Evolutionary conservation across 1,140 invertebrate species (phyloP), one percentile per base, ranked within the genome.

Genomic region (Pogonomyrmex barbatus): DNA sequence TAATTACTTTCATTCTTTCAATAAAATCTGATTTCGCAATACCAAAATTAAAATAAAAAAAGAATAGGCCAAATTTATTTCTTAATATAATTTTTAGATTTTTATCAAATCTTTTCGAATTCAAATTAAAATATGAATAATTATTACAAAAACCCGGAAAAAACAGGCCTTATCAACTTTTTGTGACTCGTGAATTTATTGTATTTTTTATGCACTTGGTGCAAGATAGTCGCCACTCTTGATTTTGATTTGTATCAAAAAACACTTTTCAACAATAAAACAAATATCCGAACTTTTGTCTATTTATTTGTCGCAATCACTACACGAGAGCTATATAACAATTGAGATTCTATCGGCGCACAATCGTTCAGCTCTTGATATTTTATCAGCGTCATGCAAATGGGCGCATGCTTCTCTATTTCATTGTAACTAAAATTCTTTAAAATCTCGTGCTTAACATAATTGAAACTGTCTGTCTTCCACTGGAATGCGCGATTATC

Each of bases 231-330:
- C 42, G 42, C 24, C 24, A 24, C 24, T 39, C 12, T 63, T 12
- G 36, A 58, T 50, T 17, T 36, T 1, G 6, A 70, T n/a, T 4
- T 52, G 30, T 10, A 36, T 71, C 17, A 42, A 58, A 5, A 42
- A 3, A 75, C 56, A n/a, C n/a, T 39, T 56, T 14, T 5, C 10
- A 12, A 62, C 2, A 39, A 30, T 6, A 54, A 81, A 60, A 24
- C 6, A 45, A 14, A 60, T 47, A 47, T 68, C 30, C 36, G 33
- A 85, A 39, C 1, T 36, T 10, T 30, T 39, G 39, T 56, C 42
- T 71, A 81, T 81, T 81, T 81, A 81, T 81, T 68, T 47, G 71
- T 81, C 65, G 39, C 63, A 71, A 81, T 79, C n/a, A 36, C 10
- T 70, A 71, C 54, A 33, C 39, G 63, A 56, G 67, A 81, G 24